Evolutionary conservation across 92 coral and sea anemone genomes (phyloP), one percentile per base, ranked within the genome.

Genomic region (Diadumene lineata): DNA sequence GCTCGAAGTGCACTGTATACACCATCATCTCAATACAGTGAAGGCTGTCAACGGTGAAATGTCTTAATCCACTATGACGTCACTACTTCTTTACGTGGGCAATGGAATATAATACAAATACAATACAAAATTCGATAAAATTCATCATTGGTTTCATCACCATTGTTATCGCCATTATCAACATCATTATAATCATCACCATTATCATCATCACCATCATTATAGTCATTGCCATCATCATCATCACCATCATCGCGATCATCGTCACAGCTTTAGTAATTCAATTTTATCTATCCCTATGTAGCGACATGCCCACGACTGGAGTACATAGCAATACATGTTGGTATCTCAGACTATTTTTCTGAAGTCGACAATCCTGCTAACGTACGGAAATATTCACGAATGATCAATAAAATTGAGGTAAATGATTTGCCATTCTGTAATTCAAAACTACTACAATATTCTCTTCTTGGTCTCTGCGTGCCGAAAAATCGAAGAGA

Each of bases 281-380:
- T 13, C 48, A 53, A 53, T 53, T 53, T 3, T 53, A 3, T 53
- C 21, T 53, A 9, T 16, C 24, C 19, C 58, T 38, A 13, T 30
- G n/a, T 50, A 90, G 97, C 90, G 31, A 87, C 97, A 1, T 90
- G 97, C 50, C 88, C 97, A 11, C 80, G 92, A 15, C 38, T 90
- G 44, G 92, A 87, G 32, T 72, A 70, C 68, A 90, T 90, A 65
- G 87, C 83, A 51, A 86, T 90, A 64, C 97, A 90, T 68, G 86
- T 90, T 43, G 97, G 97, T 73, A 87, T 90, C 81, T 90, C 97
- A 24, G 97, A 90, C 75, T 90, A 80, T 65, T 87, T 90, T 43
- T 73, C 64, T 34, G 74, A 90, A 60, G 76, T 68, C 13, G 76
- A 81, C 4, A 79, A 84, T 71, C 85, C 72, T 6, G 81, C 55